Base-by-base conservation (phyloP, 1,140 invertebrate species). In the Saxidomus purpurata region DNA sequence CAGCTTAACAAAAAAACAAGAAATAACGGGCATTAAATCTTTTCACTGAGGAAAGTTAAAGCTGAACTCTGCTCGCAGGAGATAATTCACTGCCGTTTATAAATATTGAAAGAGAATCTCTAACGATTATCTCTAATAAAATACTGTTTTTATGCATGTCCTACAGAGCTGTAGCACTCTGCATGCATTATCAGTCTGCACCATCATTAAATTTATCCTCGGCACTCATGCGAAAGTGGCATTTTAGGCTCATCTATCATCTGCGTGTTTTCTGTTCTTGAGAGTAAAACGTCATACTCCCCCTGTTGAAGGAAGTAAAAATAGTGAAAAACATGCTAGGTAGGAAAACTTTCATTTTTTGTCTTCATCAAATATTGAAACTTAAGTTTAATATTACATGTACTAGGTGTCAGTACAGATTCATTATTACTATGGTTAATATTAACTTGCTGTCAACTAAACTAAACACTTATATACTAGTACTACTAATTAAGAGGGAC, bases 201-300 rank as follows among this genome's bases (percentile, higher is more conserved):
- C 52, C 52, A 55, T 55, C 52, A 55, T 55, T 55, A 55, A 55
- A 55, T 55, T 55, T 55, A 55, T 55, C 19, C 52, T 55, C 52
- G 8, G 52, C 19, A 55, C 52, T 55, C 52, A 22, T 55, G 52
- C 22, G 19, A 55, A 55, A 43, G 43, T 43, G 43, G 43, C 43
- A 43, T 43, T 43, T 43, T 43, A 43, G 43, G 13, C 52, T 19
- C 52, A 55, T 55, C 22, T 55, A 55, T 55, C 52, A 55, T n/a
- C 22, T 3, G 19, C 19, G 22, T 3, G 22, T 55, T 55, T 55
- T 55, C 52, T 15, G 13, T 55, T n/a, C 19, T n/a, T 4, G 43
- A 47, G 8, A 19, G 52, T 55, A 22, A 55, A 15, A 47, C 8
- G 52, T 15, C 22, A 2, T n/a, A 55, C 19, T 6, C 22, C 19